Base-by-base conservation (phyloP, 2,113 vertebrate species). In the Odobenus rosmarus region DNA sequence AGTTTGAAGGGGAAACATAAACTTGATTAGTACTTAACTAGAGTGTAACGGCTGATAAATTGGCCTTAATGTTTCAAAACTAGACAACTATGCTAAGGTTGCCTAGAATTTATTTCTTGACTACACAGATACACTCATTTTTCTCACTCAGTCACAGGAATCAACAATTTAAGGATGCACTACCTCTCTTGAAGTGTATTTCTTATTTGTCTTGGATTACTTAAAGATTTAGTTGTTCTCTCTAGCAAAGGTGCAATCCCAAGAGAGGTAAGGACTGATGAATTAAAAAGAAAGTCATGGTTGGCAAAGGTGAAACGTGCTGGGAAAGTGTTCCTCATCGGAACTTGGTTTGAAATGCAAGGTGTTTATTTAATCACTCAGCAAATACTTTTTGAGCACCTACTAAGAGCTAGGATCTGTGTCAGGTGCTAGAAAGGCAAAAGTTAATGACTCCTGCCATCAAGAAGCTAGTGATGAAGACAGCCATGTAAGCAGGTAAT, bases 21-120 rank as follows among this genome's bases (percentile, higher is more conserved):
- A 93, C 90, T 90, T 96, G 94, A 96, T 96, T 96, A 86, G 92
- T 93, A 88, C 93, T 93, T 96, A 98, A 93, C 94, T 74, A 42
- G 93, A 92, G 72, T 87, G n/a, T 84, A 96, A 96, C 81, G 77
- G 86, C 55, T 95, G 96, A 97, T 93, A 94, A 96, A 98, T 96
- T 89, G 93, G 59, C 82, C 57, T 74, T 89, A 77, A 96, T 93
- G 79, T 95, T 95, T 96, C 93, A 90, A 93, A 97, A 67, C 82
- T 59, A 79, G 72, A 64, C 88, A 93, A 84, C 93, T 87, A 86
- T 28, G 61, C 55, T 90, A 83, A 96, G 51, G 55, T 87, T 89
- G 89, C 61, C 72, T 62, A 33, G 64, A 89, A 96, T 97, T 95
- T 93, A 96, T 96, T 97, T 97, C 97, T 94, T 59, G 33, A 80